These are phyloP conservation scores for Cyprinella venusta DNA, from an alignment of 2,797 vertebrate genomes.

Conservation along the genomic window DNA sequence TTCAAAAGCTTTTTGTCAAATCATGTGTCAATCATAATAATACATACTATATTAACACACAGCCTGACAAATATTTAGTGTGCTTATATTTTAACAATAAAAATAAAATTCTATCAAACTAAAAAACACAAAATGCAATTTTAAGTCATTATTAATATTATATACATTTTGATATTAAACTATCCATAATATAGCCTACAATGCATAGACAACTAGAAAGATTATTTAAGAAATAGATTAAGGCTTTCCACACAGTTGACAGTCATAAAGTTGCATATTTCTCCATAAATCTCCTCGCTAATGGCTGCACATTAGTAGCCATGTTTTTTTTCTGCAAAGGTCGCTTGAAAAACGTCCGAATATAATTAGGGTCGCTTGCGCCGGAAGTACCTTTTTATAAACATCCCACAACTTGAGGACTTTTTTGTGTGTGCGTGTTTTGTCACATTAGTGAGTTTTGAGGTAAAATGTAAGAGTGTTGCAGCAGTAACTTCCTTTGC, in stretches of 20 bases:
- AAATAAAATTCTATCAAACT: neutral
- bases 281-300: too few relatives aligned
- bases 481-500: conserved; percentile 47
- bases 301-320: too few relatives aligned
- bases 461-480: neutral
- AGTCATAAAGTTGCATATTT: neutral
- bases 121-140: neutral
- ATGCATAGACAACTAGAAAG: neutral
- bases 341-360: too few relatives aligned
- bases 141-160: neutral
- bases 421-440: neutral
- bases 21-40: too few relatives aligned
- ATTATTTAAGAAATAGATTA: neutral
- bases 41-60: neutral
- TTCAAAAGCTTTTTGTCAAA: neutral
- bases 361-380: neutral
- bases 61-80: neutral
- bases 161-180: neutral
- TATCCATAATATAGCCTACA: neutral
- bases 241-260: neutral
- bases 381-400: neutral
- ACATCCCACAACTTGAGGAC: neutral
- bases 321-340: too few relatives aligned
- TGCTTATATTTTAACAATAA: neutral
- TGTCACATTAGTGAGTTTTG: neutral